Evolutionary conservation across 2,888 invertebrate species (phyloP), one percentile per base, ranked within the genome.

Genomic region (Pollenia amentaria): DNA sequence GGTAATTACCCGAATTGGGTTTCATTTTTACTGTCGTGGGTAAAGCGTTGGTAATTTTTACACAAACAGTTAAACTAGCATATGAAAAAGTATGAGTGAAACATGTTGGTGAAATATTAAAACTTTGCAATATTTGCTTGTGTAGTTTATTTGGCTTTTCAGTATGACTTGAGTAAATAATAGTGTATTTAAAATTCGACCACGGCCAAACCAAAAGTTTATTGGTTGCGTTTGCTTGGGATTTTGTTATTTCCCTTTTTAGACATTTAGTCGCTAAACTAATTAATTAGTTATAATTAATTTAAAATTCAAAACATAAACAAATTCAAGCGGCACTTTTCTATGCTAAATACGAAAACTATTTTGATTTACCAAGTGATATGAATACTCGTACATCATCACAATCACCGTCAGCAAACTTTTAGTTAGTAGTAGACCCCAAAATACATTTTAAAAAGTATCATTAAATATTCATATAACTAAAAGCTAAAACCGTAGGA

Each of bases 191-290:
- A 0, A 9, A 21, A 55, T 55, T 55, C 55, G 11, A 1, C 3
- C 12, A 55, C 9, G 21, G 4, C 4, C 21, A 3, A 3, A 21
- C 12, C 18, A 55, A 55, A 18, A n/a, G 1, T 21, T 21, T 4
- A 55, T 10, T 11, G 6, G 6, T 62, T 75, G 9, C n/a, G 4
- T 60, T 73, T 70, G 18, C 40, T 12, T 55, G 21, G 60, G 46
- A 29, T 29, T 14, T 64, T 64, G 7, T 44, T 44, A 2, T 21
- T 18, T 9, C 21, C 46, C 18, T 21, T 72, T 72, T 55, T 40
- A 62, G 60, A 62, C 73, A 57, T 73, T 73, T 60, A 62, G 73
- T 60, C 73, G 73, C 73, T 75, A 62, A 62, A 62, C 62, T 62
- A 62, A 60, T 75, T 75, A 75, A 75, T 75, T 75, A 51, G 48